Base-by-base conservation (phyloP, 2,888 invertebrate species). In the Ophonus ardosiacus region DNA sequence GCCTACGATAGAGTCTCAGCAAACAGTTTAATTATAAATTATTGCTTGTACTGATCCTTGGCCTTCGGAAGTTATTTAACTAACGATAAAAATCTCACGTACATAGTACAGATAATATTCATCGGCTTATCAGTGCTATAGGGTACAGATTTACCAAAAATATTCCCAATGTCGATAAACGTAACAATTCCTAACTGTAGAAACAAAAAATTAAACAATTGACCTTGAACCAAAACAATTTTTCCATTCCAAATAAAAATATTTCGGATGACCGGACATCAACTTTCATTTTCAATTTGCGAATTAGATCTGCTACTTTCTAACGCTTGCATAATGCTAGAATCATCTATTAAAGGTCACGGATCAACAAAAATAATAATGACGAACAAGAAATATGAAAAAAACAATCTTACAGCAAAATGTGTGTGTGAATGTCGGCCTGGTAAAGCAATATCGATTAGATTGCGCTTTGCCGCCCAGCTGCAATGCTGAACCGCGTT, bases 391-490 rank as follows among this genome's bases (percentile, higher is more conserved):
- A 81, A 81, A 63, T 81, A 81, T 81, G 59, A 65, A 81, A 81
- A 78, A 81, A 61, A 79, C 59, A 79, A 79, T 61, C 59, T 65
- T 63, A 63, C 57, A 56, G 78, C 76, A 76, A 21, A 71, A 51
- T 21, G 51, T 51, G 81, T 17, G 38, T 24, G 79, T 59, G 80
- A 24, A 31, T 79, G 79, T 15, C 24, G 57, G 59, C 80, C 59
- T 59, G 40, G 80, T 38, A 57, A 24, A 56, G 76, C 78, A 80
- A 59, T 80, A 80, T 80, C 40, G 80, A 65, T 81, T 56, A 71
- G 81, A 81, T 81, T 81, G 81, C 68, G 71, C 51, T 81, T 57
- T 85, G 85, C 85, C 85, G 85, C 85, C 40, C 38, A 40, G 71
- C 65, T 71, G 57, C 24, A 68, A 51, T 85, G 59, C 71, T 68